Evolutionary conservation across 2,888 invertebrate species (phyloP), one percentile per base, ranked within the genome.

Genomic region (Actias luna): DNA sequence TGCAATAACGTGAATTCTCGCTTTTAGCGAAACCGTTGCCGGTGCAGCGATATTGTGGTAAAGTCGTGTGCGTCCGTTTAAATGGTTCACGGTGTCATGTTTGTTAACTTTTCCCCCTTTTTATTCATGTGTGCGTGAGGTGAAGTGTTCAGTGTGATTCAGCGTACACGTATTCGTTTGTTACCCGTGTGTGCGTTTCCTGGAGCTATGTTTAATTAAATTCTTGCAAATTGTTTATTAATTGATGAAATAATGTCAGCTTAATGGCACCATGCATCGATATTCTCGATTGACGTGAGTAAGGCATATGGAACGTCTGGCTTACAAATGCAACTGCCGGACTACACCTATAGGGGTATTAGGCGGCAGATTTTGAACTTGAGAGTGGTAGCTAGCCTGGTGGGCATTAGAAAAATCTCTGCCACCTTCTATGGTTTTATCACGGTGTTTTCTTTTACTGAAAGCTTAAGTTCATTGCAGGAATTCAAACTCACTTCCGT

Each of bases 41-140:
- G 46, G 22, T 50, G 46, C 46, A 50, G 22, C 46, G 22, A 50
- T 50, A 50, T 42, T 42, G 18, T 18, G 12, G 39, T 39, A 39
- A 16, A 50, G 12, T 25, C 0, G 46, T 25, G 46, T 50, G 60
- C 64, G 59, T 66, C 63, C 63, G 67, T 67, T 65, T 73, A 69
- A 35, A 80, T 78, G 76, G 77, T 75, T 76, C 71, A 77, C 69
- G 68, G 70, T 78, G 78, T 73, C 74, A 76, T 70, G 74, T 76
- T 77, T 74, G 72, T 72, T 63, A 65, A 65, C 73, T 72, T 73
- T 76, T 52, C 61, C 35, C 74, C 79, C 72, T 74, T 68, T 65
- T 64, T 61, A 39, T 39, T 2, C 33, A 27, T 57, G 55, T 57
- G 39, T 61, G 52, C 67, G 72, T 68, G 68, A 63, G 60, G 65